phyloP scores from a whole-genome alignment of 2,888 invertebrate genomes.

The Zhuqinia jingwanae region DNA sequence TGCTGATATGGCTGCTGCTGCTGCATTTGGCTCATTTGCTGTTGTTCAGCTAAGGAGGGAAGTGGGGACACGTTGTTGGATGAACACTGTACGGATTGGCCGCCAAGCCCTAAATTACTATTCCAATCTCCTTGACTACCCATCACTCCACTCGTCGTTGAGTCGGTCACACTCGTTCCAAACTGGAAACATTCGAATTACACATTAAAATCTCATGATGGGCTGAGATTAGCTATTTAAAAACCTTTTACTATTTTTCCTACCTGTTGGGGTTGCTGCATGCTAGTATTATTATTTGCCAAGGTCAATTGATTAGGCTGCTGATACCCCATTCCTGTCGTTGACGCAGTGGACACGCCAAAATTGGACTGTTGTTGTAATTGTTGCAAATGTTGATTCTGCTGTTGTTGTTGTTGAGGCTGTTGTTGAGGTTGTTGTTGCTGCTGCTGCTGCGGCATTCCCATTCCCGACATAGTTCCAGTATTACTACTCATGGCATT shows the following conservation, averaged over 20 bases:
- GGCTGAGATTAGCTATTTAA: too few species aligned
- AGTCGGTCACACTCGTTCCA: slow-evolving; percentile 32
- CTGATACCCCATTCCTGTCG: slow-evolving; percentile 60
- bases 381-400: slow-evolving; percentile 60
- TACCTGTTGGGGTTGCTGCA: slow-evolving; percentile 63
- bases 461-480: slow-evolving; percentile 57
- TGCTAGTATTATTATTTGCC: slow-evolving; percentile 50
- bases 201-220: too few species aligned
- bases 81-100: slow-evolving; percentile 74
- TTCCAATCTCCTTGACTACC: slow-evolving; percentile 71
- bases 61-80: slow-evolving; percentile 70
- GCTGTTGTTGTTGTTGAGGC: slow-evolving; percentile 51
- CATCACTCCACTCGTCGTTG: slow-evolving; percentile 7
- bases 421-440: slow-evolving; percentile 60
- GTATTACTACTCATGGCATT: slow-evolving; percentile 61
- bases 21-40: slow-evolving; percentile 71
- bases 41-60: slow-evolving; percentile 57
- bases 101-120: slow-evolving; percentile 71
- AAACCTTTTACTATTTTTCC: too few species aligned
- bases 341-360: slow-evolving; percentile 44
- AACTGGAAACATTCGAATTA: too few species aligned
- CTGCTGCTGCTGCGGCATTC: slow-evolving; percentile 61
- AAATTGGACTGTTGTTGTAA: slow-evolving; percentile 59
- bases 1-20: slow-evolving; percentile 72
- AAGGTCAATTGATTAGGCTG: slow-evolving; percentile 70